A percentile compares a stretch with the other conserved stretches of the same genome.
These are phyloP conservation scores for Bimastos eiseni DNA, from an alignment of 2,888 invertebrate species.

Conservation along the genomic window DNA sequence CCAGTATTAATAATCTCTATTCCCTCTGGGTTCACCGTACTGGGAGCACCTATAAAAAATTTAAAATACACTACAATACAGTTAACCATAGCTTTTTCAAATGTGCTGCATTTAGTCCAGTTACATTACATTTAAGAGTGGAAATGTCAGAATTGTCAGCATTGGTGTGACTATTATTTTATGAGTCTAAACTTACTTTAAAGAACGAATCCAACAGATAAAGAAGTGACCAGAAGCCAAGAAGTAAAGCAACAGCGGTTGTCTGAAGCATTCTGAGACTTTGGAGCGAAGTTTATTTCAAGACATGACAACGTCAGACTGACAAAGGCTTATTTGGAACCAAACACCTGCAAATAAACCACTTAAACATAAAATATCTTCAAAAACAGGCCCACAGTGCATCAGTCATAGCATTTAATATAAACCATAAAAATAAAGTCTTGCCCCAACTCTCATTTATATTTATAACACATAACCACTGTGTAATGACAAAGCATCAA, in stretches of 20 bases:
- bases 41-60: too few relatives aligned
- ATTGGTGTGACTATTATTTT: too few relatives aligned
- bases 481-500: too few relatives aligned
- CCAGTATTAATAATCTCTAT: too few relatives aligned
- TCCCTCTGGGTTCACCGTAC: too few relatives aligned
- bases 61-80: too few relatives aligned
- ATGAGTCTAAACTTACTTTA: constrained; percentile 53
- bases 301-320: background rate
- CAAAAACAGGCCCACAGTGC: background rate
- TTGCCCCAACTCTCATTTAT: too few relatives aligned
- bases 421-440: background rate
- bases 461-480: too few relatives aligned
- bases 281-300: background rate
- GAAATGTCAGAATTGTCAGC: too few relatives aligned
- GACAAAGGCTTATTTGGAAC: background rate
- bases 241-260: constrained; percentile 52
- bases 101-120: too few relatives aligned
- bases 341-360: background rate
- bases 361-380: background rate
- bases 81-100: too few relatives aligned
- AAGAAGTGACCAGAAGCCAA: constrained; percentile 59
- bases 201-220: constrained; percentile 59
- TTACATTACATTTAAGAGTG: too few relatives aligned
- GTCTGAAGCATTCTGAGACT: constrained; percentile 39
- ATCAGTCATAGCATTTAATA: background rate